phyloP scores from a whole-genome alignment of 1,140 invertebrate species.

The Colletes gigas region DNA sequence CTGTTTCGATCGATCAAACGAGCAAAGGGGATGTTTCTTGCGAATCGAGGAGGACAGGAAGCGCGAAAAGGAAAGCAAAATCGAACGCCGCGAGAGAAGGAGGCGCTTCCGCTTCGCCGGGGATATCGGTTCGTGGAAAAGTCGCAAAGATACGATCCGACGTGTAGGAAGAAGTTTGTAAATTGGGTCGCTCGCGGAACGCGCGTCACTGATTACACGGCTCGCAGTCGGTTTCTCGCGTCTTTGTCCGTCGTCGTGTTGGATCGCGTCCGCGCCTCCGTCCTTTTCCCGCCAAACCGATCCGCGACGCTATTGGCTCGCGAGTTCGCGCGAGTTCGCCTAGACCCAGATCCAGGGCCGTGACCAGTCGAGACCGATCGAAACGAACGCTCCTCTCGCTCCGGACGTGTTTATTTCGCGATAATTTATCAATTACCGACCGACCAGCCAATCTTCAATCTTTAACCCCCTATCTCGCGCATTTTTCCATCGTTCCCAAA shows the following conservation, averaged over 20 bases:
- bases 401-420: too few relatives aligned
- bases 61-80: background rate
- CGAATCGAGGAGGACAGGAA: background rate
- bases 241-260: background rate
- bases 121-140: conserved; percentile 31
- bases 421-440: too few relatives aligned
- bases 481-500: too few relatives aligned
- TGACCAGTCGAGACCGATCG: conserved; percentile 9
- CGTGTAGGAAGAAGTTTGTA: conserved; percentile 63
- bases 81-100: background rate
- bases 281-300: background rate
- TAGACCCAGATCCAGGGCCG: conserved; percentile 64
- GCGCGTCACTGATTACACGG: conserved; percentile 71
- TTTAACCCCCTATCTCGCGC: too few relatives aligned
- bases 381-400: too few relatives aligned
- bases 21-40: too few relatives aligned
- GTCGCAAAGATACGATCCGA: conserved; percentile 27
- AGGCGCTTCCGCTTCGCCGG: conserved; percentile 26
- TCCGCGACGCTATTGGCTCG: conserved; percentile 32
- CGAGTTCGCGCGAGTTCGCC: conserved; percentile 46
- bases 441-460: too few relatives aligned
- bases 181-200: conserved; percentile 67
- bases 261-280: background rate
- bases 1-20: too few relatives aligned
- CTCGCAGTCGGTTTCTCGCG: conserved; percentile 40